A percentile compares a stretch with the other conserved stretches of the same genome.
Conservation (phyloP, 2,797 vertebrate species). For the Typhlichthys subterraneus region DNA sequence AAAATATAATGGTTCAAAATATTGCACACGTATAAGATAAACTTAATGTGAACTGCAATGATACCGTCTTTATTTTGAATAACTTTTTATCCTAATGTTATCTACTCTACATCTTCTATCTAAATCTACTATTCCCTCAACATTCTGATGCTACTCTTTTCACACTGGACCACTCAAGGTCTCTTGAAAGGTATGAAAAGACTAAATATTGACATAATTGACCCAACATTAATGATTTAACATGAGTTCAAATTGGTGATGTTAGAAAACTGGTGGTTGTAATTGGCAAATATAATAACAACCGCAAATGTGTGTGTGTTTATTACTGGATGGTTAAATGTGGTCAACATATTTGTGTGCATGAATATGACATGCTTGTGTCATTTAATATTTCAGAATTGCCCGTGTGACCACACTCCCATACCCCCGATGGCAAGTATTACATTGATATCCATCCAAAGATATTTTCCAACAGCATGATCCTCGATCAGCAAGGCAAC, state of each 20-base stretch:
- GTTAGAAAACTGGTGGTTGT: constrained; percentile 3
- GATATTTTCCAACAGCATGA: not conserved
- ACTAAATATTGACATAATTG: constrained; percentile 53
- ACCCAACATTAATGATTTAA: constrained; percentile 22
- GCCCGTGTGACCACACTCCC: constrained; percentile 76
- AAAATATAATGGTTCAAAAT: constrained; percentile 1
- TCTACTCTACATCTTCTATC: constrained; percentile 38
- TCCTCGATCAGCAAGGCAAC: not conserved
- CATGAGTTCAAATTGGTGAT: constrained; percentile 17
- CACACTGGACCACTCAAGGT: constrained; percentile 79
- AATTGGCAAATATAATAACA: constrained; percentile 1
- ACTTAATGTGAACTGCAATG: constrained; percentile 9
- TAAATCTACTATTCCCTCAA: constrained; percentile 42
- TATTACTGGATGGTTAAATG: not conserved
- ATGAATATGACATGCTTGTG: too few relatives aligned
- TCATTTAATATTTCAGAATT: constrained; percentile 68
- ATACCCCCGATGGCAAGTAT: constrained; percentile 76
- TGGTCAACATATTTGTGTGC: too few relatives aligned
- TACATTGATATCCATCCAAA: not conserved
- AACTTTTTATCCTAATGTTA: constrained; percentile 29
- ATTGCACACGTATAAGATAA: constrained; percentile 44
- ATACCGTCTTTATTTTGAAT: constrained; percentile 23
- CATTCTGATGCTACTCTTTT: constrained; percentile 54
- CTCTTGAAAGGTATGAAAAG: constrained; percentile 86
- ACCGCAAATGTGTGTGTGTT: not conserved